phyloP scores from a whole-genome alignment of 1,140 invertebrate genomes.

The Bombus sylvicola region DNA sequence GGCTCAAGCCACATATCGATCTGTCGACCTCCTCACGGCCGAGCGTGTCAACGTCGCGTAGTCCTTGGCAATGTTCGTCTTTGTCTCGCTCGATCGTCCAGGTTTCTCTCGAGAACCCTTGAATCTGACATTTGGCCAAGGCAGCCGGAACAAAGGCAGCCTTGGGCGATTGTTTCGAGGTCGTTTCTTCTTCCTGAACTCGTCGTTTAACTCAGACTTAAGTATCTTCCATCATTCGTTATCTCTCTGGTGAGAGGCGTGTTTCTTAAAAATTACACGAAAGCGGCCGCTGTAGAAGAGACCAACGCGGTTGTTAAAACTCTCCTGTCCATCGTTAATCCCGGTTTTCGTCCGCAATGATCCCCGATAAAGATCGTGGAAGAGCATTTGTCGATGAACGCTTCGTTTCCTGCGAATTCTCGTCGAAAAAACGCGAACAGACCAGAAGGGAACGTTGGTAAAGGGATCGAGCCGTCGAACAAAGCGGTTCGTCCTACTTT shows the following conservation, averaged over 20 bases:
- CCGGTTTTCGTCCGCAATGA: background rate
- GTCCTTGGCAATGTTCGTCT: constrained; percentile 30
- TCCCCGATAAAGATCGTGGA: background rate
- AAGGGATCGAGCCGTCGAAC: background rate
- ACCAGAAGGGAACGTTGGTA: background rate
- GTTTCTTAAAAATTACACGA: constrained; percentile 18
- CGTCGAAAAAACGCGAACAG: background rate
- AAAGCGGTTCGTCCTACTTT: background rate
- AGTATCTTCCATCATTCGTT: background rate
- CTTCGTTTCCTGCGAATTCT: background rate
- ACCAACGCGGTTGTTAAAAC: background rate
- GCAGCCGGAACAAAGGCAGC: constrained; percentile 36
- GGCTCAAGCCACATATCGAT: constrained; percentile 51
- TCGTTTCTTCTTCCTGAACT: constrained; percentile 12
- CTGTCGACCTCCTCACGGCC: constrained; percentile 14
- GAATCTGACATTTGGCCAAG: constrained; percentile 49
- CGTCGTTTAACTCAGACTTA: background rate
- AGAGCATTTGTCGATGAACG: constrained; percentile 4
- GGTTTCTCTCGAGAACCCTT: constrained; percentile 6
- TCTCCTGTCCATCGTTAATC: constrained; percentile 24
- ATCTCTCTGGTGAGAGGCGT: background rate
- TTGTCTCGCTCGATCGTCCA: background rate
- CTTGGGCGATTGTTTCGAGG: constrained; percentile 41
- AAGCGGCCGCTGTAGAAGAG: too few species aligned
- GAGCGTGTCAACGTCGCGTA: constrained; percentile 27